Base-by-base conservation (phyloP, 2,888 invertebrate species). In the Sarcophaga carnaria region DNA sequence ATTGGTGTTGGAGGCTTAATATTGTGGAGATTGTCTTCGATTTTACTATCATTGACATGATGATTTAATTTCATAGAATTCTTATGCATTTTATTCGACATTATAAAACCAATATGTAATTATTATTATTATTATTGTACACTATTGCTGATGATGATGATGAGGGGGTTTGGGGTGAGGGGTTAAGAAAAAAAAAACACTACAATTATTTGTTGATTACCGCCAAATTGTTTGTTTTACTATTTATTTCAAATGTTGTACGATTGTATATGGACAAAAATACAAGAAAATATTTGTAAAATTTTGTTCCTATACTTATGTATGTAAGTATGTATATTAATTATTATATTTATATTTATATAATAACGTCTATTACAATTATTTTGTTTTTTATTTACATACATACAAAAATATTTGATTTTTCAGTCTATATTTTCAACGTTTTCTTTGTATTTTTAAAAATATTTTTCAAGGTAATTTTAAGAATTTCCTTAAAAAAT, bases 381-480 rank as follows among this genome's bases (percentile, higher is more conserved):
- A 14, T 54, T 54, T 54, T 54, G 12, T 54, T 54, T 54, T 54
- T 54, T 54, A 37, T 37, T 37, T 37, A 37, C 37, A 8, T 37
- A 37, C 37, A 37, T 37, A 37, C 10, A 37, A 37, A 27, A 37
- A 37, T 37, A 2, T 37, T 37, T 37, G 37, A 37, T 37, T 37
- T 83, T 77, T 80, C 67, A 60, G 77, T 62, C 67, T 49, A 67
- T 49, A 78, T 81, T 62, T 78, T 70, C 20, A 64, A 45, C 20
- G 67, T 80, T 78, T 63, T 81, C 62, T 85, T 59, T 70, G 49
- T 80, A 64, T 60, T 17, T 81, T 83, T 74, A 22, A 82, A 75
- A 80, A 25, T 27, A 77, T 25, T 78, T 76, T 83, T 86, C 63
- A 83, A 82, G 82, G 82, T 72, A 74, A 75, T 60, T 86, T 85